Conservation (phyloP, 2,888 invertebrate genomes). For the Anthrax anthrax region DNA sequence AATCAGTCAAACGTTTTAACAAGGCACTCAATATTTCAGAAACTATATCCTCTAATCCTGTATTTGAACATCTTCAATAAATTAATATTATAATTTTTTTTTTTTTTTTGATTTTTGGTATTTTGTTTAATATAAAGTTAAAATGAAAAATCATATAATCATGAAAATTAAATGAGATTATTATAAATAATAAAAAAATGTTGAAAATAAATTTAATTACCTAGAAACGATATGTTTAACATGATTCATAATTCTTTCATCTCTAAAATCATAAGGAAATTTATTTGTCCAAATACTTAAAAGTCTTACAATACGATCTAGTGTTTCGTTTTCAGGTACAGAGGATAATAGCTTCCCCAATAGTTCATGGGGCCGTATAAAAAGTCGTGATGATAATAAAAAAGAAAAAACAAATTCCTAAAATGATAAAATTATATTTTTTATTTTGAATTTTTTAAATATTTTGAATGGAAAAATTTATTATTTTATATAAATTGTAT, state of each 20-base stretch:
- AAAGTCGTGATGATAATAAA: conserved; percentile 34
- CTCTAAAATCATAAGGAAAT: conserved; percentile 35
- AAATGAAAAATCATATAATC: too few species aligned
- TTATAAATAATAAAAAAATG: background rate
- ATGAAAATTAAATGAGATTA: background rate
- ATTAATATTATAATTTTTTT: background rate
- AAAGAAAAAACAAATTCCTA: conserved; percentile 35
- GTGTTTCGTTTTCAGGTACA: conserved; percentile 32
- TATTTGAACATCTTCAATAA: conserved; percentile 29
- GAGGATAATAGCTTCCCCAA: conserved; percentile 30
- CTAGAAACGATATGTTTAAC: conserved; percentile 36
- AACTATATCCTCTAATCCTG: conserved; percentile 32
- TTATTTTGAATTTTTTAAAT: too few species aligned
- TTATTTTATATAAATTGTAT: too few species aligned
- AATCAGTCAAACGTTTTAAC: conserved; percentile 36
- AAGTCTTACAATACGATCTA: conserved; percentile 31
- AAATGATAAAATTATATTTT: too few species aligned
- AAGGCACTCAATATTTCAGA: conserved; percentile 37
- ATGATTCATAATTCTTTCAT: conserved; percentile 35
- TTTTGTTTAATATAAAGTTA: too few species aligned
- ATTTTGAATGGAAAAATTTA: too few species aligned
- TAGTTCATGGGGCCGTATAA: conserved; percentile 33
- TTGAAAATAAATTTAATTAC: conserved; percentile 16
- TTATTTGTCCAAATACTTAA: conserved; percentile 33
- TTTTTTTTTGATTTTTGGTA: background rate